Evolutionary conservation across 2,888 invertebrate species (phyloP), one percentile per base, ranked within the genome.

Genomic region (Monopis laevigella): DNA sequence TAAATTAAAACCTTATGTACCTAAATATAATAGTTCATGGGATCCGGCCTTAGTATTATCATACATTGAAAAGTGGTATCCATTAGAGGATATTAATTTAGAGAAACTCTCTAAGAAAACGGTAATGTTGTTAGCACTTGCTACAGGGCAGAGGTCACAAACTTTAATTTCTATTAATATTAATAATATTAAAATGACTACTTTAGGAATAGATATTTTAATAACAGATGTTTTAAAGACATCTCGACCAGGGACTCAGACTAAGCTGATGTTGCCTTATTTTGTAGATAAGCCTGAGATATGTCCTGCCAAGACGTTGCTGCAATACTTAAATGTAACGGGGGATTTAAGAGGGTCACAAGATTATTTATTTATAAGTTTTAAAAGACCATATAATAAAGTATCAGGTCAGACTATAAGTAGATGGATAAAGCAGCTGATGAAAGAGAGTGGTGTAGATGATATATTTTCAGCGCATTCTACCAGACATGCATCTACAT

Each of bases 61-160:
- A 13, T 14, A 32, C 11, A 32, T 32, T 4, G 14, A 32, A 32
- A 13, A 32, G 4, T 32, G 16, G 32, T 32, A 14, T 32, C 32
- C 32, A 4, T 16, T 32, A 4, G 32, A 32, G 13, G n/a, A 13
- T 14, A 32, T 32, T 32, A 14, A 16, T 14, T 32, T 43, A 17
- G 34, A 43, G 7, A 30, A 17, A 16, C 21, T 28, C 19, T n/a
- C 32, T 8, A 38, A 42, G 18, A 42, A 42, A 18, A 42, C 39
- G 13, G 38, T 42, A 8, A 34, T 16, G 6, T 27, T 43, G 11
- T 43, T 43, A 21, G 43, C 43, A 5, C 29, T 43, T 5, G 26
- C 32, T 12, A 43, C 39, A 34, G 43, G 30, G n/a, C 39, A 43
- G n/a, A 39, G 39, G 28, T 26, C 26, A 8, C 43, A 43, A 17